phyloP scores from a whole-genome alignment of 2,797 vertebrate species.

The Setipinna tenuifilis region DNA sequence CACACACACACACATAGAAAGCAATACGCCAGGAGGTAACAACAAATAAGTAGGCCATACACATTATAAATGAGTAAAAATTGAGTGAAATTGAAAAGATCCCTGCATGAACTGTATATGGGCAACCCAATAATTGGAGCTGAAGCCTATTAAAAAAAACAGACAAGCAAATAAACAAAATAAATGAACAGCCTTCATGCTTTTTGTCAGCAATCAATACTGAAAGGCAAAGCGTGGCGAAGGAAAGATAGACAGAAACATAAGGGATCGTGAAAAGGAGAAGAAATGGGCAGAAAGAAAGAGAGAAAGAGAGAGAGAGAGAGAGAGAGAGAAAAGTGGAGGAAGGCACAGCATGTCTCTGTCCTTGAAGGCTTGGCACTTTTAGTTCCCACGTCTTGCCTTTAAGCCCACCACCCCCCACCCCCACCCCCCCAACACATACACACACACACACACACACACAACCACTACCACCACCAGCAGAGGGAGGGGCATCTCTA shows the following conservation, averaged over 20 bases:
- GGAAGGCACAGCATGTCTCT: background rate
- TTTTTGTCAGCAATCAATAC: too few relatives aligned
- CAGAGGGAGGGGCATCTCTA: too few relatives aligned
- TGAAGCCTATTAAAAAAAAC: background rate
- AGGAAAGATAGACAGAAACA: background rate
- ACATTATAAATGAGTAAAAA: background rate
- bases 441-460: background rate
- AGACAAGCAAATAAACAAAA: background rate
- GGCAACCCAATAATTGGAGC: background rate
- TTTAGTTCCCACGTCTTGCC: background rate
- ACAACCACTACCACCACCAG: too few relatives aligned
- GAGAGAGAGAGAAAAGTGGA: too few relatives aligned
- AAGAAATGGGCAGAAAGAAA: too few relatives aligned
- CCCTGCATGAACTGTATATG: background rate
- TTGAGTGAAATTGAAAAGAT: background rate
- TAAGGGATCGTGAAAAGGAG: too few relatives aligned
- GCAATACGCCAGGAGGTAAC: background rate
- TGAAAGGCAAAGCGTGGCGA: background rate
- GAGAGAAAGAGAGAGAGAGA: background rate
- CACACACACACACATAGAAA: background rate
- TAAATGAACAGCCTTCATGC: background rate
- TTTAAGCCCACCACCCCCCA: background rate
- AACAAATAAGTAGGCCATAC: background rate
- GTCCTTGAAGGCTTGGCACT: background rate
- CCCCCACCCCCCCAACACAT: background rate